phyloP scores from a whole-genome alignment of 2,113 vertebrate genomes.

The Gobius niger region DNA sequence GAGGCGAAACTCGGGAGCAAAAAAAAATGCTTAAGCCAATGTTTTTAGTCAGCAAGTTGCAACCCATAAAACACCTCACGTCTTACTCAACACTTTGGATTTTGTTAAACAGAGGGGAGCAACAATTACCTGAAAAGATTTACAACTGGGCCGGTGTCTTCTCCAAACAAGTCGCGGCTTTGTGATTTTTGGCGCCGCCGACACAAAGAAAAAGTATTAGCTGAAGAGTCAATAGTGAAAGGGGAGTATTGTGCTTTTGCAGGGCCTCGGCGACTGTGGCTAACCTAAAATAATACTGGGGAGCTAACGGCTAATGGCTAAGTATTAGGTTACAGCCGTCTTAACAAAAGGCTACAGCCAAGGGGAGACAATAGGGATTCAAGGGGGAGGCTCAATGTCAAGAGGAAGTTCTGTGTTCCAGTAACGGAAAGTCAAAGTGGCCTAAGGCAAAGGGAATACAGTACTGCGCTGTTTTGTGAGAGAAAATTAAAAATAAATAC shows the following conservation, averaged over 20 bases:
- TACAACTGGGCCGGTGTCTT: conserved; percentile 31
- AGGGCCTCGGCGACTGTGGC: conserved; percentile 31
- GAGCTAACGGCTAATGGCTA: conserved; percentile 7
- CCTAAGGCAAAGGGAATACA: conserved; percentile 4
- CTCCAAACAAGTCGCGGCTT: conserved; percentile 31
- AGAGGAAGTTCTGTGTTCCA: not conserved
- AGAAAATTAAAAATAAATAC: no score
- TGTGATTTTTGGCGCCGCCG: conserved; percentile 35
- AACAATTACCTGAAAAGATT: conserved; percentile 61
- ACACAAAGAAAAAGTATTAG: conserved; percentile 19
- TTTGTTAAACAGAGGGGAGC: conserved; percentile 30
- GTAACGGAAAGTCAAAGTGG: not conserved
- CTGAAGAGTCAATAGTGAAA: conserved; percentile 19
- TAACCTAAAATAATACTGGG: conserved; percentile 26
- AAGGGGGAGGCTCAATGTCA: conserved; percentile 10
- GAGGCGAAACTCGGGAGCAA: not conserved
- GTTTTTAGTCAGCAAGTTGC: conserved; percentile 60
- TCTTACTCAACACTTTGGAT: conserved; percentile 52
- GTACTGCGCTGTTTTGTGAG: not conserved
- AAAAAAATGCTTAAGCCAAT: conserved; percentile 21
- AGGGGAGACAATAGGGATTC: conserved; percentile 7
- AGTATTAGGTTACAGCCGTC: conserved; percentile 13
- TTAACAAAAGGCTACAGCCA: conserved; percentile 30
- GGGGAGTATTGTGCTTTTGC: conserved; percentile 29
- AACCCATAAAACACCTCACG: conserved; percentile 52